Evolutionary conservation across 2,888 invertebrate species (phyloP).

Genomic region (Troilus luridus): DNA sequence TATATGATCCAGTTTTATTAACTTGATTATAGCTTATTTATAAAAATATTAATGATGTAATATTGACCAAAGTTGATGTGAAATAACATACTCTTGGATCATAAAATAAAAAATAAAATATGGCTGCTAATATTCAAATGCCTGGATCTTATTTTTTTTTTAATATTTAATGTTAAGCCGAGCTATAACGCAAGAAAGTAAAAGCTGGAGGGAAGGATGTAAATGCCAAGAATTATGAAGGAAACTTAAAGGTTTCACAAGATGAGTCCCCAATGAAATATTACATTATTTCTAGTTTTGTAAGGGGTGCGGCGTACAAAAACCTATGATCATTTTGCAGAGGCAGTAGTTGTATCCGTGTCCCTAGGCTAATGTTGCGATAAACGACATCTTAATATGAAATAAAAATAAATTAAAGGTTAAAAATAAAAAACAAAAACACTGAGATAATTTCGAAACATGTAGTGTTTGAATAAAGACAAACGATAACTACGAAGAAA

Average conservation of each 20-base stretch:
- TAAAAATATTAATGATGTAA: too few species aligned
- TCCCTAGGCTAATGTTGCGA: too few species aligned
- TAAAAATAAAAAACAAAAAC: too few species aligned
- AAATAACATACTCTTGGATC: too few species aligned
- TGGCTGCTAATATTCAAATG: neutral
- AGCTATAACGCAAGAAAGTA: neutral
- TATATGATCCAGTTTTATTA: too few species aligned
- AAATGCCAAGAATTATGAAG: slow-evolving; percentile 21
- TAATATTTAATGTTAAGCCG: neutral
- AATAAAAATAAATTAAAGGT: too few species aligned
- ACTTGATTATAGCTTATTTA: too few species aligned
- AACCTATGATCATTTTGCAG: neutral
- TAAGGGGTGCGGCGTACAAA: neutral
- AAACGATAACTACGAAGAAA: too few species aligned
- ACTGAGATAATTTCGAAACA: neutral
- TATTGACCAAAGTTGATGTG: too few species aligned
- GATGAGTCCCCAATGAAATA: neutral
- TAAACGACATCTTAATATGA: too few species aligned
- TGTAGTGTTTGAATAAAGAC: too few species aligned
- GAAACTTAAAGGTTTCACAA: neutral
- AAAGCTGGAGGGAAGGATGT: neutral
- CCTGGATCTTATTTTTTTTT: neutral
- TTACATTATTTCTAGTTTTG: neutral
- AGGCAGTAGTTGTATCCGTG: neutral
- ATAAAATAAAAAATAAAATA: neutral